Evolutionary conservation across 2,113 vertebrate species (phyloP), one percentile per base, ranked within the genome.

Genomic region (Riparia riparia): DNA sequence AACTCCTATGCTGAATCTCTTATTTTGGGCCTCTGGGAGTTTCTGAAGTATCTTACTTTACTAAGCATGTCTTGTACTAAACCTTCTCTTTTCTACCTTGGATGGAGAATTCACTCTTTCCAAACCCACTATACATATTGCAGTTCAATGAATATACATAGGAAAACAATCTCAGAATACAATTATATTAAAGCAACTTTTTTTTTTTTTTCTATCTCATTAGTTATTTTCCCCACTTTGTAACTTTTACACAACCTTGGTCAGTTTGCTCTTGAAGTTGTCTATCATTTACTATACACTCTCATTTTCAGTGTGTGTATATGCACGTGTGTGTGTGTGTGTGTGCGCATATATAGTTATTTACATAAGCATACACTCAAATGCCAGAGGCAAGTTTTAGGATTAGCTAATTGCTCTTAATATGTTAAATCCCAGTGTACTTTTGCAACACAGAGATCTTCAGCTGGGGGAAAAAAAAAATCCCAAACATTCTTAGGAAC

Each of bases 401-500:
- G 32, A 45, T 71, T 66, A 77, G 28, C 25, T 10, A 6, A 51
- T 19, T 39, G 32, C 45, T 91, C 44, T n/a, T 58, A 49, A 10
- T 19, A 10, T 9, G 41, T 32, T 72, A 16, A 83, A 49, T 7
- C 42, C 41, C 37, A 31, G 7, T 5, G 6, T 6, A 74, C 18
- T 21, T 42, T 32, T 19, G 5, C 45, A 80, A 53, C 7, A 31
- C 6, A n/a, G 8, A 63, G 8, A 63, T 39, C 32, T 47, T 37
- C 8, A 28, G n/a, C 21, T 25, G 21, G 6, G 3, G 14, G 1
- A 42, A 7, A 29, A 31, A 70, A 44, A 49, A 83, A 69, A 64
- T 3, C 5, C 31, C 7, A 24, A 5, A 8, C 0, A 0, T 77
- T 37, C 42, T 49, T 15, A 31, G 8, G 7, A 82, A 58, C 31